Evolutionary conservation across 2,113 vertebrate genomes (phyloP).

Genomic region (Okapia johnstoni): DNA sequence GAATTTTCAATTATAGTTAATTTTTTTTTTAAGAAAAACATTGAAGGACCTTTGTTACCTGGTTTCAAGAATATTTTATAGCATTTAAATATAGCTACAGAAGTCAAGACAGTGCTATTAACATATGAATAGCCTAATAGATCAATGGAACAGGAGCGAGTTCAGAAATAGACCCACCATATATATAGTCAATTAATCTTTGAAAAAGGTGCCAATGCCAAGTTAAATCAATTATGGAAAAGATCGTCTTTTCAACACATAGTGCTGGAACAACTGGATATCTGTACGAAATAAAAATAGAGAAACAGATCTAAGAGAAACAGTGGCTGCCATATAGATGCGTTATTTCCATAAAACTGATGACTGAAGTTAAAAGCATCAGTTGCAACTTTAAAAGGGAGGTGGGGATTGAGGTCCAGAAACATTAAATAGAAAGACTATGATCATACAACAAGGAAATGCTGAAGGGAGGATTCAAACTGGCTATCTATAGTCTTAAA

Average conservation of each 20-base stretch:
- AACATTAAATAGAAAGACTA: not conserved
- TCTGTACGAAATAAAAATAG: not conserved
- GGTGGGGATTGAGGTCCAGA: not conserved
- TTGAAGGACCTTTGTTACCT: not conserved
- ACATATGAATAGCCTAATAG: slow-evolving; percentile 5
- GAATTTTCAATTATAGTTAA: not conserved
- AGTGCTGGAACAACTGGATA: not conserved
- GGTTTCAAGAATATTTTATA: slow-evolving; percentile 4
- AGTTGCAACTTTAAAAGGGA: not conserved
- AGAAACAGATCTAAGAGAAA: not conserved
- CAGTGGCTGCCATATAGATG: too few species aligned
- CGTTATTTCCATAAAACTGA: not conserved
- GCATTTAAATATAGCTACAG: not conserved
- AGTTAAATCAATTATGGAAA: not conserved
- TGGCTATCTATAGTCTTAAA: not conserved
- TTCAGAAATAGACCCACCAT: not conserved
- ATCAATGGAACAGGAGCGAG: not conserved
- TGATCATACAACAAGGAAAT: not conserved
- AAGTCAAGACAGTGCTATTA: not conserved
- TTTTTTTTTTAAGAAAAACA: not conserved
- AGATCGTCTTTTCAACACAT: not conserved
- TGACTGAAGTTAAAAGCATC: not conserved
- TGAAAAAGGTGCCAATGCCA: not conserved
- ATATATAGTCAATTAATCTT: not conserved
- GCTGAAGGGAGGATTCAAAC: not conserved